Conservation (phyloP, 2,113 vertebrate genomes). For the Cyprinus carpio region DNA sequence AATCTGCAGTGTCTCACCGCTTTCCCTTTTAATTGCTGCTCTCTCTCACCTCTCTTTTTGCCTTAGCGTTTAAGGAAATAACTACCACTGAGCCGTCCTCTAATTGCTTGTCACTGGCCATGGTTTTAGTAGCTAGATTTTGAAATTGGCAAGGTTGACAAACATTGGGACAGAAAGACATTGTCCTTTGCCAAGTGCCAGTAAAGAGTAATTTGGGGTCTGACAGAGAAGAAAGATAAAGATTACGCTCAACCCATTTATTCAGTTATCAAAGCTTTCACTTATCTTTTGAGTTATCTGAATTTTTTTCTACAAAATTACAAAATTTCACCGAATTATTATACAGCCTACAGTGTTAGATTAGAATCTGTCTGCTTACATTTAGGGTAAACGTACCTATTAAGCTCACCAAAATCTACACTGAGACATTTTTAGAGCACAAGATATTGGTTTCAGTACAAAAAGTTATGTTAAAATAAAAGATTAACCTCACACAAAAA, state of each 20-base stretch:
- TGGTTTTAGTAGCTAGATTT: constrained; percentile 63
- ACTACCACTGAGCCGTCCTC: constrained; percentile 64
- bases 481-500: no score
- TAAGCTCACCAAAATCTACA: no score
- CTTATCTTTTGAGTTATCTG: background rate
- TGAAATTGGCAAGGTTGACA: constrained; percentile 61
- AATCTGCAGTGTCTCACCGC: constrained; percentile 60
- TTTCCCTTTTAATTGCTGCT: constrained; percentile 70
- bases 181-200: background rate
- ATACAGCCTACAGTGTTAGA: background rate
- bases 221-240: constrained; percentile 11
- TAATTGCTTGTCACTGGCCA: constrained; percentile 77
- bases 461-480: no score
- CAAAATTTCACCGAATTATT: background rate
- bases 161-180: background rate
- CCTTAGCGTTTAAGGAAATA: constrained; percentile 69
- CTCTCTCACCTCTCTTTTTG: constrained; percentile 46
- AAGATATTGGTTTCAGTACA: no score
- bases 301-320: background rate
- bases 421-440: no score
- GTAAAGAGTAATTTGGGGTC: background rate
- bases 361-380: background rate
- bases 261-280: background rate
- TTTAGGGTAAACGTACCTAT: no score
- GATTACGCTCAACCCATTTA: background rate